These are phyloP conservation scores for Electrona antarctica DNA, from an alignment of 2,113 vertebrate genomes.

Conservation along the genomic window DNA sequence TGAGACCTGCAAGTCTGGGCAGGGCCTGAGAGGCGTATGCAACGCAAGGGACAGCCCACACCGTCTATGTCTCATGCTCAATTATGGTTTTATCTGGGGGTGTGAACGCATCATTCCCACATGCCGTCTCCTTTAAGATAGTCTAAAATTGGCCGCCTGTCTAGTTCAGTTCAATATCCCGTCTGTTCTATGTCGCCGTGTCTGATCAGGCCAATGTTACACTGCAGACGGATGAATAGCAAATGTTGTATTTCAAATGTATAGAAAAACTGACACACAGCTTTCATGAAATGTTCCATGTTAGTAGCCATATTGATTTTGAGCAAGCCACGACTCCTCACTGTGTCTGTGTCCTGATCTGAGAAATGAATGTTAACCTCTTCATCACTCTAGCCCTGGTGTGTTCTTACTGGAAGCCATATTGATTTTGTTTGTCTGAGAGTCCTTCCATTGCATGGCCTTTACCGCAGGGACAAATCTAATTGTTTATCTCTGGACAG, in stretches of 20 bases:
- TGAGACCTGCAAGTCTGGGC: constrained; percentile 79
- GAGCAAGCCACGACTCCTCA: constrained; percentile 56
- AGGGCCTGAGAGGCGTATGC: constrained; percentile 68
- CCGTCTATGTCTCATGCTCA: constrained; percentile 69
- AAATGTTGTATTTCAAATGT: constrained; percentile 47
- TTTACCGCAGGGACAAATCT: constrained; percentile 83
- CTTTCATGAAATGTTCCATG: constrained; percentile 34
- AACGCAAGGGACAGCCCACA: constrained; percentile 74
- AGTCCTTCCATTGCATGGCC: constrained; percentile 80
- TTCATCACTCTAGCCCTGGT: constrained; percentile 75
- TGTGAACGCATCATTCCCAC: constrained; percentile 75
- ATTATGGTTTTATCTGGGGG: constrained; percentile 70
- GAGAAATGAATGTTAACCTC: constrained; percentile 80
- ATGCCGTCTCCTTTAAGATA: constrained; percentile 68
- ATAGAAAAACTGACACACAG: constrained; percentile 41
- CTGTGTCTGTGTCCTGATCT: constrained; percentile 70
- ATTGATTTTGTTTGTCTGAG: constrained; percentile 83
- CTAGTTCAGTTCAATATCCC: constrained; percentile 55
- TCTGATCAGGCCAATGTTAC: constrained; percentile 44
- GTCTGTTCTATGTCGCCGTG: constrained; percentile 55
- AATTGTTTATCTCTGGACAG: constrained; percentile 88
- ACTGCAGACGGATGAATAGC: constrained; percentile 48
- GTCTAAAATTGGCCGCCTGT: constrained; percentile 63
- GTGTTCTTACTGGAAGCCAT: constrained; percentile 79
- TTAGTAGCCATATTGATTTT: constrained; percentile 68